Evolutionary conservation across 2,888 invertebrate genomes (phyloP).

Genomic region (Osedax fenrisi): DNA sequence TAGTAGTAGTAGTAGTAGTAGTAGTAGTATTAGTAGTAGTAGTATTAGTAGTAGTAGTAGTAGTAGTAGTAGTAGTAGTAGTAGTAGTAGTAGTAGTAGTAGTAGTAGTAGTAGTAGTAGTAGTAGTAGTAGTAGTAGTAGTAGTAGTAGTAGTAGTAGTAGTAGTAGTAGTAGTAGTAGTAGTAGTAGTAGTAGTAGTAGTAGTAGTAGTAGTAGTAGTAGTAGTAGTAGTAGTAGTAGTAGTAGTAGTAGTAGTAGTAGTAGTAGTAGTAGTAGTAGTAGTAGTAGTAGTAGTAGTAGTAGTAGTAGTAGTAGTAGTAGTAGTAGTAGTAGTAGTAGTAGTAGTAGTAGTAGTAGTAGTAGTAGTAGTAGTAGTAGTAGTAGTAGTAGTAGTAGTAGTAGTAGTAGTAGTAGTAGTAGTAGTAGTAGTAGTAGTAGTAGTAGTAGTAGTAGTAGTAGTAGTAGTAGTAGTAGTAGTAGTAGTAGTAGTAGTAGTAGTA

Average conservation of each 20-base stretch:
- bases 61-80: conserved; percentile 28
- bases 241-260: conserved; percentile 23
- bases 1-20: conserved; percentile 19
- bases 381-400: too few species aligned
- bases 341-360: conserved; percentile 20
- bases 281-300: conserved; percentile 16
- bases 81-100: conserved; percentile 24
- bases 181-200: conserved; percentile 25
- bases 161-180: conserved; percentile 25
- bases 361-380: too few species aligned
- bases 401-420: too few species aligned
- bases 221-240: conserved; percentile 22
- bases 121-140: conserved; percentile 25
- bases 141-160: conserved; percentile 23
- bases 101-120: conserved; percentile 28
- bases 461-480: too few species aligned
- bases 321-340: conserved; percentile 17
- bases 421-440: too few species aligned
- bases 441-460: too few species aligned
- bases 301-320: not conserved
- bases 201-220: conserved; percentile 24
- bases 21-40: not conserved
- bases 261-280: conserved; percentile 24
- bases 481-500: too few species aligned
- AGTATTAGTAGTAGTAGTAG: conserved; percentile 1